Conservation (phyloP, 2,113 vertebrate genomes). For the Strigops habroptila region DNA sequence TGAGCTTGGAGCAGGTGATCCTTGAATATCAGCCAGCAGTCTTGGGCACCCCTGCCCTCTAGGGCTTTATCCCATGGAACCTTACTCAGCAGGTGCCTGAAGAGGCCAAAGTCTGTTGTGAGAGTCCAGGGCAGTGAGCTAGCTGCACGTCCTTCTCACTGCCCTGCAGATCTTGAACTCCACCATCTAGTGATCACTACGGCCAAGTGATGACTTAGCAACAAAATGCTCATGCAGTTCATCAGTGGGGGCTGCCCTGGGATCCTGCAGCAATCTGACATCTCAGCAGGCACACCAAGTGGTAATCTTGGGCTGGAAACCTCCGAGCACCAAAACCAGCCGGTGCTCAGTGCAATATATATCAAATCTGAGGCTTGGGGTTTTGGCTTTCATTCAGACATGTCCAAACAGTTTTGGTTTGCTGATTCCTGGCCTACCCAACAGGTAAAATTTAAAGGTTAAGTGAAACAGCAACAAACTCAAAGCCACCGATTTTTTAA, state of each 20-base stretch:
- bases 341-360: background rate
- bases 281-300: background rate
- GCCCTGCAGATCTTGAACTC: background rate
- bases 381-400: background rate
- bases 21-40: background rate
- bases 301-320: background rate
- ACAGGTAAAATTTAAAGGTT: constrained; percentile 31
- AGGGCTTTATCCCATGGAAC: background rate
- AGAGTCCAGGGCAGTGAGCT: background rate
- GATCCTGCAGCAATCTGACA: background rate
- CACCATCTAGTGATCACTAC: background rate
- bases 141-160: background rate
- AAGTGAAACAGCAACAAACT: constrained; percentile 23
- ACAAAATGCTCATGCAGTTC: background rate
- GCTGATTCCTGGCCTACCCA: background rate
- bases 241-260: background rate
- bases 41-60: background rate
- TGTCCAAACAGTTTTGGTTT: background rate
- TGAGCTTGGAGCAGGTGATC: background rate
- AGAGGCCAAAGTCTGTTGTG: background rate
- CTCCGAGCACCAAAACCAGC: background rate
- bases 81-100: background rate
- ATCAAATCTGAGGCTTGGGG: background rate
- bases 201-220: background rate
- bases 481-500: background rate